These are phyloP conservation scores for Neolamprologus toae DNA, from an alignment of 2,113 vertebrate genomes.

Conservation along the genomic window DNA sequence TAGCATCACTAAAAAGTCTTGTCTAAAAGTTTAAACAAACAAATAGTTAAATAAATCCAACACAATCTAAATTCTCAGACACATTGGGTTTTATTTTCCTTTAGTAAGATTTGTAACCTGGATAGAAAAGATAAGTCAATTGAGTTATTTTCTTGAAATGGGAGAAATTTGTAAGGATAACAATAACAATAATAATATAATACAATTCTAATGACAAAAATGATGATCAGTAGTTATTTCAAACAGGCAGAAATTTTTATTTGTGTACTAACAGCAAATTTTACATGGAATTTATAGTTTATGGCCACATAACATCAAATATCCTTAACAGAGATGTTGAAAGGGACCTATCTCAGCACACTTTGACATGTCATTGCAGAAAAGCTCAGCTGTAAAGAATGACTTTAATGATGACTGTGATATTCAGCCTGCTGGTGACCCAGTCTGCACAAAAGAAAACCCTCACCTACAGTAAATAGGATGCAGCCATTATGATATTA, in stretches of 20 bases:
- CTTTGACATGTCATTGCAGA: conserved; percentile 39
- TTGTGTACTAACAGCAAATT: neutral
- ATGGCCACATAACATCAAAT: neutral
- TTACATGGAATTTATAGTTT: neutral
- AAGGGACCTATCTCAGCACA: neutral
- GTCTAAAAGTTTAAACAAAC: neutral
- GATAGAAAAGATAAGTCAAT: neutral
- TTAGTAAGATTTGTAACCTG: neutral
- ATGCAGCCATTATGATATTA: neutral
- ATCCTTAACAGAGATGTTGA: neutral
- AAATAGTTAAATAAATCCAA: neutral
- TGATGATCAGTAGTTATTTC: neutral
- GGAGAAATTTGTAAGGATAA: neutral
- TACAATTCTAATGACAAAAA: neutral
- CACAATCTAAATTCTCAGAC: neutral
- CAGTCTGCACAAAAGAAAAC: neutral
- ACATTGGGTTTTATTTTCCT: neutral
- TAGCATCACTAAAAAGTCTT: neutral
- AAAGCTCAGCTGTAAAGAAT: neutral
- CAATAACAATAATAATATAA: neutral
- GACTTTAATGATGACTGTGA: neutral
- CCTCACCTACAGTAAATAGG: neutral
- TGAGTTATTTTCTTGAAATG: neutral
- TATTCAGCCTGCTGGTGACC: neutral
- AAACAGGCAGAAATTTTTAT: rapidly evolving